Conservation (phyloP, 2,888 invertebrate genomes). For the Pocota personata region DNA sequence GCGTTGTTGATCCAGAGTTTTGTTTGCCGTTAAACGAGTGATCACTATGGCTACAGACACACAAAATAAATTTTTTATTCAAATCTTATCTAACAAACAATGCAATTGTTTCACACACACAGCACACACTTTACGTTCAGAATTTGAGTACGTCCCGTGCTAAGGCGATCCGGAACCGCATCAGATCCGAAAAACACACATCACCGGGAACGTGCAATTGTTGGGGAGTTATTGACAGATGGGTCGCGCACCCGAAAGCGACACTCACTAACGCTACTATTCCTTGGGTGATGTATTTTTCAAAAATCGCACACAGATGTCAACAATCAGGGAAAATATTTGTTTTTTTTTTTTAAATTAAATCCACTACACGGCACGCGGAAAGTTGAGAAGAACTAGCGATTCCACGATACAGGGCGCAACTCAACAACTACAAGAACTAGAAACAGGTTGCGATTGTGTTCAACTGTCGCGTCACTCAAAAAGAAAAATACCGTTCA, state of each 20-base stretch:
- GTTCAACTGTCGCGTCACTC: slow-evolving; percentile 48
- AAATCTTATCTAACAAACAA: slow-evolving; percentile 6
- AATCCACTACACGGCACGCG: slow-evolving; percentile 1
- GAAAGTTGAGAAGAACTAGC: slow-evolving; percentile 12
- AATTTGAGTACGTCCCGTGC: not conserved
- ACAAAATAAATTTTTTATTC: not conserved
- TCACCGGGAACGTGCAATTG: not conserved
- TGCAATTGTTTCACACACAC: slow-evolving; percentile 6
- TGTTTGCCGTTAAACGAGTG: slow-evolving; percentile 42
- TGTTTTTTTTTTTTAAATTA: not conserved
- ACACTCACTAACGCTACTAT: slow-evolving; percentile 2
- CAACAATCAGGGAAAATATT: not conserved
- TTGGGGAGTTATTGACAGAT: slow-evolving; percentile 33
- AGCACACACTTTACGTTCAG: not conserved
- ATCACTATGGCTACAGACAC: not conserved
- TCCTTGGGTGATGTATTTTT: not conserved
- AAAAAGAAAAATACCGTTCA: slow-evolving; percentile 50
- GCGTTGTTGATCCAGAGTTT: slow-evolving; percentile 35
- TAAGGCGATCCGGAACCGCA: not conserved
- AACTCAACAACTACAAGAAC: slow-evolving; percentile 21
- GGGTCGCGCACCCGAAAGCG: slow-evolving; percentile 38
- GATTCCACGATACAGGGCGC: slow-evolving; percentile 38
- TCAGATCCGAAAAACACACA: slow-evolving; percentile 4
- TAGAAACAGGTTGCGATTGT: slow-evolving; percentile 53
- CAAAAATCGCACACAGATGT: slow-evolving; percentile 20